Conservation (phyloP, 2,888 invertebrate species). For the Dolomedes plantarius region DNA sequence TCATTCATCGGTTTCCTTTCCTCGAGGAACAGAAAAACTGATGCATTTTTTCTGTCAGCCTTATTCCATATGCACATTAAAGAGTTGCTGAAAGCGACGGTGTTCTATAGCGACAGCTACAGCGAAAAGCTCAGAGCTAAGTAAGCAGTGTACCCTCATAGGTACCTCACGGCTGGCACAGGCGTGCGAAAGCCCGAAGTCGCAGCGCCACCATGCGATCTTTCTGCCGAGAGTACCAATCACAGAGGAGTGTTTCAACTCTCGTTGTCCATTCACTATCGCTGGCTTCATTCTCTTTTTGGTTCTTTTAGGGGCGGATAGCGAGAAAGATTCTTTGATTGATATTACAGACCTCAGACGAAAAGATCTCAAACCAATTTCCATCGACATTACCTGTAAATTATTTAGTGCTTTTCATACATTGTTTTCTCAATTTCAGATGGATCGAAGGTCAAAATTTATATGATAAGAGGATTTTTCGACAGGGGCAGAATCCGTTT, state of each 20-base stretch:
- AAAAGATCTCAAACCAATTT: conserved; percentile 12
- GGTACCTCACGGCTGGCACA: conserved; percentile 19
- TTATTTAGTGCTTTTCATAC: too few relatives aligned
- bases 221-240: conserved; percentile 36
- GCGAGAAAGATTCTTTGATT: conserved; percentile 44
- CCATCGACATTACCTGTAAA: background rate
- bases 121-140: conserved; percentile 22
- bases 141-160: conserved; percentile 34
- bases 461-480: too few relatives aligned
- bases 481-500: too few relatives aligned
- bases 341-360: conserved; percentile 31
- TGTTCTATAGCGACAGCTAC: conserved; percentile 10
- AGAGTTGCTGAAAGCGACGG: background rate
- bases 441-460: too few relatives aligned
- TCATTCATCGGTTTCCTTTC: background rate
- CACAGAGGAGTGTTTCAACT: conserved; percentile 60
- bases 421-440: too few relatives aligned
- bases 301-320: conserved; percentile 30
- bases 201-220: conserved; percentile 39
- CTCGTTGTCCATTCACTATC: conserved; percentile 66
- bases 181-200: conserved; percentile 28
- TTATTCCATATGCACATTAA: background rate
- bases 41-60: background rate
- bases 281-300: conserved; percentile 45
- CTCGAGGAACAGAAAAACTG: background rate